These are phyloP conservation scores for Megaleporinus macrocephalus DNA, from an alignment of 2,113 vertebrate species.

Conservation along the genomic window DNA sequence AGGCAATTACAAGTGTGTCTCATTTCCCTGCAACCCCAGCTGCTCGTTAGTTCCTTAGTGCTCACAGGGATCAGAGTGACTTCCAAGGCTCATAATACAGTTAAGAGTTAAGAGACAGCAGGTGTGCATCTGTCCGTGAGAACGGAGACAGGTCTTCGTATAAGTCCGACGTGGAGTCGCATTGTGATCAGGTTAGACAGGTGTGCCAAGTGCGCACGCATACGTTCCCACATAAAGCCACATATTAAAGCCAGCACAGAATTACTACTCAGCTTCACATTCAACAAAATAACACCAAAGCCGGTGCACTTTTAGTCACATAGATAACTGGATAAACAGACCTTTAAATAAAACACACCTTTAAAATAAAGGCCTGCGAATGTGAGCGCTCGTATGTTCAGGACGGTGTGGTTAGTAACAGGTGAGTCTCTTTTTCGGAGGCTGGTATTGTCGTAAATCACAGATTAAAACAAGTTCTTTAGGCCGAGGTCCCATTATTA, in stretches of 20 bases:
- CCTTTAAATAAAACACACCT: conserved; percentile 17
- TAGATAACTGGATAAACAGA: neutral
- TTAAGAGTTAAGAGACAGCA: neutral
- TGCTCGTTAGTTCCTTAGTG: neutral
- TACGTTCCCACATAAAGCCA: conserved; percentile 30
- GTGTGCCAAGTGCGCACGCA: neutral
- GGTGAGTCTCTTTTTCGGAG: conserved; percentile 36
- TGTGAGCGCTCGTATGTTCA: conserved; percentile 27
- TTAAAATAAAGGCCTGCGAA: conserved; percentile 16
- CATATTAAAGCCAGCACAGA: conserved; percentile 31
- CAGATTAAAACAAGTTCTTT: conserved; percentile 24
- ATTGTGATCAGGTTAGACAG: neutral
- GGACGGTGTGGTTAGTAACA: conserved; percentile 38
- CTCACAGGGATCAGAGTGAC: neutral
- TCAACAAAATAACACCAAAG: conserved; percentile 26
- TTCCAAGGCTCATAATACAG: neutral
- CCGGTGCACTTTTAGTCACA: conserved; percentile 30
- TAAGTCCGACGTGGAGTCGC: neutral
- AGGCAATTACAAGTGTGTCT: neutral
- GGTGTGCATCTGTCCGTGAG: neutral
- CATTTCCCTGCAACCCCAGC: neutral
- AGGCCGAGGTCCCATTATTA: conserved; percentile 30
- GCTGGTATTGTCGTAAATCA: conserved; percentile 41
- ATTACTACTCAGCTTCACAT: conserved; percentile 36
- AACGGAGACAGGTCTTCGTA: neutral